Conservation (phyloP, 2,797 vertebrate genomes). For the Cirrhinus molitorella region DNA sequence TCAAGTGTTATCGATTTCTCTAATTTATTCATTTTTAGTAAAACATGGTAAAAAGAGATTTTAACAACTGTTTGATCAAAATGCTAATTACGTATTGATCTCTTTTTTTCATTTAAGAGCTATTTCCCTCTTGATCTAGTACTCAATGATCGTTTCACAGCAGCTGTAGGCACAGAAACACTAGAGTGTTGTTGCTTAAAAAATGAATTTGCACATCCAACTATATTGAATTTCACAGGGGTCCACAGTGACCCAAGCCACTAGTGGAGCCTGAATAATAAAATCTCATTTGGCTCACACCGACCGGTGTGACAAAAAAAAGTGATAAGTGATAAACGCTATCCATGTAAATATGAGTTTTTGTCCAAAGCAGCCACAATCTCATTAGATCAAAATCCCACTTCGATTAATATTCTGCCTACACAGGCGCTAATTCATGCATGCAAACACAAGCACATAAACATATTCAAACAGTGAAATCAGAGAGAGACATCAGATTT, state of each 20-base stretch:
- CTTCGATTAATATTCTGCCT: not conserved
- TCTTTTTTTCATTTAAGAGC: slow-evolving; percentile 38
- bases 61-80: slow-evolving; percentile 21
- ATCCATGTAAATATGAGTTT: not conserved
- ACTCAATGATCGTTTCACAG: slow-evolving; percentile 34
- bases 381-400: not conserved
- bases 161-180: slow-evolving; percentile 13
- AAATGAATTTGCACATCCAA: not conserved
- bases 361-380: not conserved
- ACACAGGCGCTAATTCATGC: not conserved
- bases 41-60: slow-evolving; percentile 37
- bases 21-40: slow-evolving; percentile 38
- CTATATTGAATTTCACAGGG: slow-evolving; percentile 3
- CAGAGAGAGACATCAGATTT: not conserved
- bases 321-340: not conserved
- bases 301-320: not conserved
- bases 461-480: slow-evolving; percentile 1
- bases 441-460: not conserved
- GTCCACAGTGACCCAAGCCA: not conserved
- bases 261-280: not conserved
- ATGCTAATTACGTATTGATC: slow-evolving; percentile 53
- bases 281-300: not conserved
- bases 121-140: slow-evolving; percentile 33
- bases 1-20: slow-evolving; percentile 9
- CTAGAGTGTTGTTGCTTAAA: not conserved